phyloP scores from a whole-genome alignment of 2,113 vertebrate species.

The Ahaetulla prasina region DNA sequence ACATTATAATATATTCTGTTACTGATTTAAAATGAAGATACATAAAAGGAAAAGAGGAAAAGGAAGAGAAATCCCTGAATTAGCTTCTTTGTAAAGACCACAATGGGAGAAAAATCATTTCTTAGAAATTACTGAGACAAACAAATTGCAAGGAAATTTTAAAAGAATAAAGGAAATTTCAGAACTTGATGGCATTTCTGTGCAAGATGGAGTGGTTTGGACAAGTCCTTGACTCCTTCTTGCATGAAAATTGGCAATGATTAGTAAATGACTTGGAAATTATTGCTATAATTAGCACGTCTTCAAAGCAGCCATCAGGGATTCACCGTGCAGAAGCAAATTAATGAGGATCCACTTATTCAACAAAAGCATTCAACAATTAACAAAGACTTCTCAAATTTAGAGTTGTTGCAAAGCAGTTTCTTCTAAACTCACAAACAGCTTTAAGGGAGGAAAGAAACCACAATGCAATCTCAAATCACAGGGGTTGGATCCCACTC shows the following conservation, averaged over 20 bases:
- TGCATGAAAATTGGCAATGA: conserved; percentile 61
- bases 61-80: conserved; percentile 1
- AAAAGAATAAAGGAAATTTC: conserved; percentile 19
- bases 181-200: conserved; percentile 51
- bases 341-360: conserved; percentile 61
- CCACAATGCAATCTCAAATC: conserved; percentile 4
- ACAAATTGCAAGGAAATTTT: conserved; percentile 4
- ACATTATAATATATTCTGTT: neutral
- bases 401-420: conserved; percentile 31
- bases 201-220: conserved; percentile 48
- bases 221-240: conserved; percentile 53
- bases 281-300: conserved; percentile 65
- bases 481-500: neutral
- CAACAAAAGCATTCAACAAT: conserved; percentile 57
- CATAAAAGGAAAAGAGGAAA: conserved; percentile 30
- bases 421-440: conserved; percentile 35
- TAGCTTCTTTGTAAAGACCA: conserved; percentile 36
- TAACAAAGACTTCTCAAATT: neutral
- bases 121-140: conserved; percentile 49
- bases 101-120: conserved; percentile 24
- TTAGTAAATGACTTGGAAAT: conserved; percentile 69
- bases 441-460: neutral
- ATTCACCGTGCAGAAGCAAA: conserved; percentile 58
- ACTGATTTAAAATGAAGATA: neutral
- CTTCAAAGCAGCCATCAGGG: conserved; percentile 60